Conservation (phyloP, 2,113 vertebrate genomes). For the Microtus oregoni region DNA sequence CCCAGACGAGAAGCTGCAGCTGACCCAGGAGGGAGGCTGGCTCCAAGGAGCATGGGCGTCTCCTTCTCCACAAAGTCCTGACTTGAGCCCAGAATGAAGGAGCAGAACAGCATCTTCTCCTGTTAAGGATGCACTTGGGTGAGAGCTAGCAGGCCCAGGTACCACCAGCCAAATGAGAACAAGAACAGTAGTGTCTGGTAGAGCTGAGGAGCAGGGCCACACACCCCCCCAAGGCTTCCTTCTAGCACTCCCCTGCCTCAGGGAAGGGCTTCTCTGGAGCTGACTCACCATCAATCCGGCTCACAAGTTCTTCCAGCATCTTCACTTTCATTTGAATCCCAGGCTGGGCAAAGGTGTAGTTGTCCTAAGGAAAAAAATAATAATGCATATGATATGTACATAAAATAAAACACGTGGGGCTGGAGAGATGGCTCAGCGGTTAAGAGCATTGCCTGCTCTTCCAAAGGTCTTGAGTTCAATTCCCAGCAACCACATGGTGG, state of each 20-base stretch:
- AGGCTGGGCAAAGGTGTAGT: slow-evolving; percentile 98
- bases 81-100: slow-evolving; percentile 43
- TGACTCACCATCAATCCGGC: slow-evolving; percentile 97
- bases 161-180: slow-evolving; percentile 58
- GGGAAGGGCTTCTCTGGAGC: rapidly evolving
- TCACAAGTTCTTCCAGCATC: slow-evolving; percentile 96
- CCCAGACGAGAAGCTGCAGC: slow-evolving; percentile 70
- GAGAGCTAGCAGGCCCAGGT: slow-evolving; percentile 63
- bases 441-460: too few species aligned
- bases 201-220: rapidly evolving
- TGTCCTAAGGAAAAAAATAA: slow-evolving; percentile 89
- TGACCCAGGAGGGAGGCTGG: slow-evolving; percentile 80
- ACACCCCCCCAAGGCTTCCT: rapidly evolving
- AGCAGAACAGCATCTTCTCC: slow-evolving; percentile 56
- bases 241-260: rapidly evolving
- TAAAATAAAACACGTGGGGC: not conserved
- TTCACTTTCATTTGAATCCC: slow-evolving; percentile 98
- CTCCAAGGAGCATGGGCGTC: not conserved
- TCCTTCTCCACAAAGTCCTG: slow-evolving; percentile 82
- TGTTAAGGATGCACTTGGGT: not conserved
- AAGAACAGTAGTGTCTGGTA: not conserved
- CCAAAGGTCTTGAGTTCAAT: too few species aligned
- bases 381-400: rapidly evolving
- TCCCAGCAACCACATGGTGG: too few species aligned
- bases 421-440: too few species aligned